Conservation (phyloP, 2,113 vertebrate species). For the Scopus umbretta region DNA sequence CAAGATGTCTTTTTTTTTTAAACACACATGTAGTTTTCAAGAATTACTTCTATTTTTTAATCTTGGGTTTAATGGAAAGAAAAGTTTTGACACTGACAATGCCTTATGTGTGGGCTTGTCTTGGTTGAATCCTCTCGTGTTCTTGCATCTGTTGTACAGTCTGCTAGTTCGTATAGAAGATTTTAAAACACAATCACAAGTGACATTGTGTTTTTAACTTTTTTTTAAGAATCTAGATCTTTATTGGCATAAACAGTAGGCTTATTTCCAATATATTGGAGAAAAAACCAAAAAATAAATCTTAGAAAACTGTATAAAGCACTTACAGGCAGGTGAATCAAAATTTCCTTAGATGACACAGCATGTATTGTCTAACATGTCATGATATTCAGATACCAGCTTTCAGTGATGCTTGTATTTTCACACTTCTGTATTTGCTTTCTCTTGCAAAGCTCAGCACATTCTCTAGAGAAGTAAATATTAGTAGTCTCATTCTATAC, state of each 20-base stretch:
- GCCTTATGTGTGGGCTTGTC: not conserved
- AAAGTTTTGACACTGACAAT: not conserved
- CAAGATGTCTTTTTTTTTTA: not conserved
- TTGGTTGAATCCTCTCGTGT: conserved; percentile 3
- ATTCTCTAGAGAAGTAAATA: not conserved
- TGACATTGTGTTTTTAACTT: not conserved
- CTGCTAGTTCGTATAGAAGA: not conserved
- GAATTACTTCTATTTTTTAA: not conserved
- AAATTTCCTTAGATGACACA: not conserved
- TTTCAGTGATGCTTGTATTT: not conserved
- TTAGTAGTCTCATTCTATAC: not conserved
- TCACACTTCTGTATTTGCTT: not conserved
- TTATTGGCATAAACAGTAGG: not conserved
- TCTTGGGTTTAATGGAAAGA: not conserved
- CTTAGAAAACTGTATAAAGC: not conserved
- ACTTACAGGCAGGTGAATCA: not conserved
- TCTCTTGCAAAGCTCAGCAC: not conserved
- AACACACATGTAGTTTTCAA: not conserved
- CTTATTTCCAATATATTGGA: not conserved
- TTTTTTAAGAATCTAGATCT: not conserved
- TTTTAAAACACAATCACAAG: not conserved
- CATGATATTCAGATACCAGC: not conserved
- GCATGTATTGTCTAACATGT: too few relatives aligned
- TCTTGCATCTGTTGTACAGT: conserved; percentile 18
- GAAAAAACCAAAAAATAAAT: not conserved